Evolutionary conservation across 2,797 vertebrate genomes (phyloP).

Genomic region (Protonibea diacanthus): DNA sequence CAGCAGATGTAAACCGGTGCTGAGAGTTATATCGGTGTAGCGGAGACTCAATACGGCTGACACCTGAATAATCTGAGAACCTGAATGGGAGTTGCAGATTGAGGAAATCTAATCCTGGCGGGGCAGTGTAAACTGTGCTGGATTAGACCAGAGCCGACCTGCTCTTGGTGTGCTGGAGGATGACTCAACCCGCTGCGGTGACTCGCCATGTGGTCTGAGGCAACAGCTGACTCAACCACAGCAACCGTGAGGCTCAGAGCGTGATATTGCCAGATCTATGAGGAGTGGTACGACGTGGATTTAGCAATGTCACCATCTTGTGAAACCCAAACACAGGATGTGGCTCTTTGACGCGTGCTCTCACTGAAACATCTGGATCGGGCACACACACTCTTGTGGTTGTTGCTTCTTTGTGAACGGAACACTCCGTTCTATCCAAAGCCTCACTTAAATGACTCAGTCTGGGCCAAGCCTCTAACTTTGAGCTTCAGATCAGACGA

Average conservation of each 20-base stretch:
- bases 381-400: background rate
- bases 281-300: accelerated
- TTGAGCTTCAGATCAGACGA: too few relatives aligned
- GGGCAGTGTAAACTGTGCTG: background rate
- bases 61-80: background rate
- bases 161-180: accelerated
- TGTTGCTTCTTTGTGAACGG: background rate
- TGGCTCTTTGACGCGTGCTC: too few relatives aligned
- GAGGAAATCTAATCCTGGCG: background rate
- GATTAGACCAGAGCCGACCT: background rate
- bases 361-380: background rate
- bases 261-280: background rate
- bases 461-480: background rate
- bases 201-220: conserved; percentile 5
- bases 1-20: conserved; percentile 15
- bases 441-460: background rate
- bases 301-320: background rate
- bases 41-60: too few relatives aligned
- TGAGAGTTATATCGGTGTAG: background rate
- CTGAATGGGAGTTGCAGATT: background rate
- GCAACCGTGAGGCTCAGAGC: background rate
- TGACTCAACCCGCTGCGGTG: conserved; percentile 4
- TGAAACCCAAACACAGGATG: background rate
- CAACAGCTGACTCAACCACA: conserved; percentile 23
- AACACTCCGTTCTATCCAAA: background rate